Conservation (phyloP, 2,113 vertebrate genomes). For the Ptilonorhynchus violaceus region DNA sequence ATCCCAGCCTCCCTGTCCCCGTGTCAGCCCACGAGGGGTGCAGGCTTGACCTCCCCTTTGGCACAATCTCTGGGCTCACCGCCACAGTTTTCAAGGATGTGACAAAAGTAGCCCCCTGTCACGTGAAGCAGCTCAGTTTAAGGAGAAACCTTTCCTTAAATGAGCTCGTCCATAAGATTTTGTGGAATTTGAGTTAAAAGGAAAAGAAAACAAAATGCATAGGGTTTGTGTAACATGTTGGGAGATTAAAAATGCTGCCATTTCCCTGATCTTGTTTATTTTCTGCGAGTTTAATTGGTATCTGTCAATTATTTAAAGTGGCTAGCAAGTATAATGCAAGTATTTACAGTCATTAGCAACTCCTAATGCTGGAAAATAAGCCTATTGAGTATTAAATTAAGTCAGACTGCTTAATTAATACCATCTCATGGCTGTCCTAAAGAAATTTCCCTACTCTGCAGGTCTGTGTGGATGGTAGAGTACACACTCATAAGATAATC, state of each 20-base stretch:
- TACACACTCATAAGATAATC: neutral
- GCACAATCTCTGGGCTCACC: neutral
- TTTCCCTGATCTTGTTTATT: neutral
- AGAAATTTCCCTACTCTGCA: neutral
- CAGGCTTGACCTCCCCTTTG: neutral
- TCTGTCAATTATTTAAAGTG: constrained; percentile 30
- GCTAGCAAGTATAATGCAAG: neutral
- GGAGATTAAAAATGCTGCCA: neutral
- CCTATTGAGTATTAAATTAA: constrained; percentile 45
- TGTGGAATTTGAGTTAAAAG: neutral
- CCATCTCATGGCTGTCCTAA: neutral
- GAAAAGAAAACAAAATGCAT: neutral
- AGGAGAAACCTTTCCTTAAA: neutral
- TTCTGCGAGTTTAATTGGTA: constrained; percentile 15
- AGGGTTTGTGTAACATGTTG: neutral
- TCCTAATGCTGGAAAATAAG: constrained; percentile 31
- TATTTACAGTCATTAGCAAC: constrained; percentile 45
- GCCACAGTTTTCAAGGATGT: neutral
- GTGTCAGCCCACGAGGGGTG: accelerated
- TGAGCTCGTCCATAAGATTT: neutral
- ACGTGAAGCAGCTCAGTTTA: neutral
- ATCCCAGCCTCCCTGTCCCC: neutral
- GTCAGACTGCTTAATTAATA: constrained; percentile 39
- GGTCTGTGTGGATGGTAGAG: neutral
- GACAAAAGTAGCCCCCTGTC: neutral